Evolutionary conservation across 2,888 invertebrate species (phyloP).

Genomic region (Dioctria linearis): DNA sequence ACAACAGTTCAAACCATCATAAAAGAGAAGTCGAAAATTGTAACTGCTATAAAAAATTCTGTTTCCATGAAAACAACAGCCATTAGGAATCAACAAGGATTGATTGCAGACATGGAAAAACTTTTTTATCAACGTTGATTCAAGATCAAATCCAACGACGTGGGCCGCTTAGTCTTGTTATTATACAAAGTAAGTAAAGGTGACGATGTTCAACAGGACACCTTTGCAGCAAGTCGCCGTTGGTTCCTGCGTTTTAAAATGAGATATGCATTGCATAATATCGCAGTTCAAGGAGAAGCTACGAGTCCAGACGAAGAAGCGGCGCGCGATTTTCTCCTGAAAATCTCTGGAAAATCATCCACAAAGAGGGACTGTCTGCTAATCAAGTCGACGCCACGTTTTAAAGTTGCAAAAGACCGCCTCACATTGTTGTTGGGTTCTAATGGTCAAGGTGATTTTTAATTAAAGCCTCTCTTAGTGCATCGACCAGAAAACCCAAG

Average conservation of each 20-base stretch:
- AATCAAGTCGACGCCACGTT: neutral
- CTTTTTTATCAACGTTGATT: neutral
- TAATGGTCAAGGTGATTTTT: neutral
- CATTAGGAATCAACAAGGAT: neutral
- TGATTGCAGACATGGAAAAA: slow-evolving; percentile 7
- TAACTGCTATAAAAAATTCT: too few species aligned
- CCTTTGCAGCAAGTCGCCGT: slow-evolving; percentile 4
- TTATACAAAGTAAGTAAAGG: neutral
- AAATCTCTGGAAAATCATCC: too few species aligned
- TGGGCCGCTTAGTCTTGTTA: neutral
- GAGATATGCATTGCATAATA: neutral
- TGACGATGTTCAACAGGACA: neutral
- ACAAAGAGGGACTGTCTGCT: neutral
- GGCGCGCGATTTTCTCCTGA: neutral
- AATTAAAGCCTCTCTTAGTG: neutral
- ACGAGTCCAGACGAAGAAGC: neutral
- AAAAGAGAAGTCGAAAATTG: too few species aligned
- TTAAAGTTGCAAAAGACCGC: neutral
- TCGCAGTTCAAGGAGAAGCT: neutral
- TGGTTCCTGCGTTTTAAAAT: slow-evolving; percentile 4
- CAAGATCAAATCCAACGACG: slow-evolving; percentile 10
- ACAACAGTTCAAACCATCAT: too few species aligned
- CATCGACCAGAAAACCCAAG: neutral
- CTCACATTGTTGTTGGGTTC: neutral
- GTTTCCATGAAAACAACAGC: too few species aligned